These are phyloP conservation scores for Alfaro cultratus DNA, from an alignment of 2,797 vertebrate genomes.

Conservation along the genomic window DNA sequence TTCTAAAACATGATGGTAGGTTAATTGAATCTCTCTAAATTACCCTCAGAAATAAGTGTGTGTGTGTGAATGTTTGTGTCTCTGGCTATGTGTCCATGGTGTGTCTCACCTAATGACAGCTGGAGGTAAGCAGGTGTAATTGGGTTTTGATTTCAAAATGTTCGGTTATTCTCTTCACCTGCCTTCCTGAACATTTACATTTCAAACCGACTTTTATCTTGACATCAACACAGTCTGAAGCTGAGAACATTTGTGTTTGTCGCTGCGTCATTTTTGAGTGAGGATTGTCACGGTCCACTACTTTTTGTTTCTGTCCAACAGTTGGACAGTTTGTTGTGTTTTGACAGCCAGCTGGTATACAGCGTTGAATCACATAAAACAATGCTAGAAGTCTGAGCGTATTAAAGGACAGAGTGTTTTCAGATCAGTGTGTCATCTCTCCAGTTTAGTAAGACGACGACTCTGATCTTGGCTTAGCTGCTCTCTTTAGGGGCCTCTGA, in stretches of 20 bases:
- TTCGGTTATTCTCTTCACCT: background rate
- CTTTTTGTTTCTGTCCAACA: constrained; percentile 25
- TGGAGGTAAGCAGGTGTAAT: background rate
- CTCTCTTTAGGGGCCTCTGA: constrained; percentile 39
- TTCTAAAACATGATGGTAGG: background rate
- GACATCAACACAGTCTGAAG: constrained; percentile 9
- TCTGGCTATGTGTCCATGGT: background rate
- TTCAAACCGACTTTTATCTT: background rate
- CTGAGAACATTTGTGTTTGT: constrained; percentile 27
- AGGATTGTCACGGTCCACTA: constrained; percentile 1
- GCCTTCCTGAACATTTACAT: background rate
- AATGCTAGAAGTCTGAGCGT: constrained; percentile 19
- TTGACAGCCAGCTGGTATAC: constrained; percentile 34
- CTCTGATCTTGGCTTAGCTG: constrained; percentile 56
- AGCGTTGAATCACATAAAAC: constrained; percentile 40
- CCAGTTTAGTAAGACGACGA: constrained; percentile 35
- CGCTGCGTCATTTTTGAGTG: constrained; percentile 9
- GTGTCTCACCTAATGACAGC: background rate
- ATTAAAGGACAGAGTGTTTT: constrained; percentile 50
- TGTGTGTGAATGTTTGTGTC: background rate
- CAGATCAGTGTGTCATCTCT: constrained; percentile 55
- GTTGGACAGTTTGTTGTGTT: constrained; percentile 25
- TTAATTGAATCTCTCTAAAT: background rate
- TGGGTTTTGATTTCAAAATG: background rate
- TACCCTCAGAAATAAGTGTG: background rate